Base-by-base conservation (phyloP, 2,113 vertebrate genomes). In the Rhinolophus ferrumequinum region DNA sequence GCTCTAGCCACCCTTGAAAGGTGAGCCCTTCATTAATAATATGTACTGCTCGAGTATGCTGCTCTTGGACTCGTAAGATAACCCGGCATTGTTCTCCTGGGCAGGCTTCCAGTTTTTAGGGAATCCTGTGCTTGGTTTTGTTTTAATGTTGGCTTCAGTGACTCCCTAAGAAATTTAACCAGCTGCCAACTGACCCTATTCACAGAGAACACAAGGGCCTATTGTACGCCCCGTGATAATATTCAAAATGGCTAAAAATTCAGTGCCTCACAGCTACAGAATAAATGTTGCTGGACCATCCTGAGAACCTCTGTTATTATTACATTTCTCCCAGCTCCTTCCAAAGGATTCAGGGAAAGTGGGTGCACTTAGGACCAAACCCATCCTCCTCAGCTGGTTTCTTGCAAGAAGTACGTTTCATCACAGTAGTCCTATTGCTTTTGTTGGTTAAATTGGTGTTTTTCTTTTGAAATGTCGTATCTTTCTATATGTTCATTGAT, bases 151-250 rank as follows among this genome's bases (percentile, higher is more conserved):
- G 94, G 86, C 94, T 95, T 76, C 75, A 80, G 18, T 80, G 70
- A 80, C 64, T 66, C 73, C 94, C 90, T 50, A 28, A 66, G 96
- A 97, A 92, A 96, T 44, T 8, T 6, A 73, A 75, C 70, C 92
- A 80, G 90, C 79, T 95, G 90, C 92, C 94, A 96, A 4, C 88
- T 82, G 75, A 90, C 92, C 80, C 58, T 70, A 1, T 73, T 90
- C 90, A 92, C 64, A 73, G 35, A 86, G 91, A 87, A 75, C 92
- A 96, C 89, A 87, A 87, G 92, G 90, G 58, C 69, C 83, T 84
- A 22, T 96, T 96, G 83, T 97, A 41, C 73, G 47, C 18, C 35
- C 52, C 79, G 79, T 21, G 60, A 44, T 83, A 56, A 33, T 93
- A 35, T 58, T 89, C 82, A 41, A 16, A 86, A 35, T 56, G 87